A percentile compares a stretch with the other conserved stretches of the same genome.
phyloP scores from a whole-genome alignment of 2,888 invertebrate species.

The Drymonia ruficornis region DNA sequence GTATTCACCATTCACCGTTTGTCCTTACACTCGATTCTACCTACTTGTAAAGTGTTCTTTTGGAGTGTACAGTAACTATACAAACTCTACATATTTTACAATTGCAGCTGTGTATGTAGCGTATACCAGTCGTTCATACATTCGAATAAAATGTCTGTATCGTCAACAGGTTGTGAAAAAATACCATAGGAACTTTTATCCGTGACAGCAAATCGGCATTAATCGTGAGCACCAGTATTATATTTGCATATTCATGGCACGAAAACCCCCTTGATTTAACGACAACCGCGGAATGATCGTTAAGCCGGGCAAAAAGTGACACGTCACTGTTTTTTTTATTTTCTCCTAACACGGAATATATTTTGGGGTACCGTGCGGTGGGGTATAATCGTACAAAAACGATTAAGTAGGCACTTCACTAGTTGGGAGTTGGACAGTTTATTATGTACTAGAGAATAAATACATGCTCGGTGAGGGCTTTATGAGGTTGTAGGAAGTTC shows the following conservation, averaged over 20 bases:
- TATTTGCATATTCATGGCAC: constrained; percentile 73
- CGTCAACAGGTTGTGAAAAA: constrained; percentile 55
- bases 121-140: not conserved
- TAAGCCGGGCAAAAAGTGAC: constrained; percentile 61
- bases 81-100: no score
- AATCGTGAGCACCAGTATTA: constrained; percentile 59
- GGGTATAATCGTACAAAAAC: constrained; percentile 14
- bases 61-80: no score
- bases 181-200: constrained; percentile 47
- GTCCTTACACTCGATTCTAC: no score
- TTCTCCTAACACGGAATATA: constrained; percentile 44
- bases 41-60: no score
- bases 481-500: not conserved
- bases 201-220: constrained; percentile 56
- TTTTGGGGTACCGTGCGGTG: constrained; percentile 33
- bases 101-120: no score
- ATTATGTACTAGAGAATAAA: not conserved
- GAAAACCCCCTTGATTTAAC: constrained; percentile 63
- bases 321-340: constrained; percentile 56
- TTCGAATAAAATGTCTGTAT: constrained; percentile 7
- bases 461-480: not conserved
- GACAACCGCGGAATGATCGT: constrained; percentile 62
- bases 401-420: constrained; percentile 15
- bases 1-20: no score
- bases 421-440: constrained; percentile 9